Percentiles rank a stretch among this genome's conserved stretches.
These are phyloP conservation scores for Pionites leucogaster DNA, from an alignment of 2,113 vertebrate species.

Conservation along the genomic window DNA sequence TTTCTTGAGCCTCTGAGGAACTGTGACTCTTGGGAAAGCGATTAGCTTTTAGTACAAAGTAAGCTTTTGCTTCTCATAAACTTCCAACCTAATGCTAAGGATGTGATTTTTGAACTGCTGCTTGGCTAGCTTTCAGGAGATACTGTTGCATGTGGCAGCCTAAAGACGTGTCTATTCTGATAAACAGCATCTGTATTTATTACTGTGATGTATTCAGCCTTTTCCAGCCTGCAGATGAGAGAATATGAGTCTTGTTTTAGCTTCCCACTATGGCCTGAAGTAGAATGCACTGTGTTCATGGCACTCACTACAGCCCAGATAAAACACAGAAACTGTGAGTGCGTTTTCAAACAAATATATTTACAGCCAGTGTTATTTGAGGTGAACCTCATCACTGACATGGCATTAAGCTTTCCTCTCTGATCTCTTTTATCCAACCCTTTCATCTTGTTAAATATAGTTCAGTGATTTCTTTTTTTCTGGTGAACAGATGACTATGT, in stretches of 20 bases:
- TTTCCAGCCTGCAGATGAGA: background rate
- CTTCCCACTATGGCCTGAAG: background rate
- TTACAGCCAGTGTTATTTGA: constrained; percentile 6
- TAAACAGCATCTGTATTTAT: constrained; percentile 25
- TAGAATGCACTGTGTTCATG: background rate
- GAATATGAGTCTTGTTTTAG: background rate
- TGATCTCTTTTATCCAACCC: background rate
- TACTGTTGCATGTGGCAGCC: background rate
- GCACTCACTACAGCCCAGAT: background rate
- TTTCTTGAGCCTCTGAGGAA: background rate
- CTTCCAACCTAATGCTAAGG: background rate
- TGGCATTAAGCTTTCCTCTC: background rate
- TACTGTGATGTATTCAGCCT: background rate
- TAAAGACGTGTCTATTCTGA: background rate
- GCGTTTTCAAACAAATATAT: background rate
- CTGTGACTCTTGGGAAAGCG: background rate
- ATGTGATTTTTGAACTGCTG: background rate
- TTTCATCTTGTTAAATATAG: constrained; percentile 20
- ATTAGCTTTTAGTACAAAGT: background rate
- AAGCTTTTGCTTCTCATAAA: background rate
- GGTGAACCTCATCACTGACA: background rate
- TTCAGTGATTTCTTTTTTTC: background rate
- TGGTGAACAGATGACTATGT: background rate
- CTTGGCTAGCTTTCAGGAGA: constrained; percentile 9
- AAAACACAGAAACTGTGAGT: background rate